These are phyloP conservation scores for Pseudolaguvia tuberculata DNA, from an alignment of 2,113 vertebrate species.

Conservation along the genomic window DNA sequence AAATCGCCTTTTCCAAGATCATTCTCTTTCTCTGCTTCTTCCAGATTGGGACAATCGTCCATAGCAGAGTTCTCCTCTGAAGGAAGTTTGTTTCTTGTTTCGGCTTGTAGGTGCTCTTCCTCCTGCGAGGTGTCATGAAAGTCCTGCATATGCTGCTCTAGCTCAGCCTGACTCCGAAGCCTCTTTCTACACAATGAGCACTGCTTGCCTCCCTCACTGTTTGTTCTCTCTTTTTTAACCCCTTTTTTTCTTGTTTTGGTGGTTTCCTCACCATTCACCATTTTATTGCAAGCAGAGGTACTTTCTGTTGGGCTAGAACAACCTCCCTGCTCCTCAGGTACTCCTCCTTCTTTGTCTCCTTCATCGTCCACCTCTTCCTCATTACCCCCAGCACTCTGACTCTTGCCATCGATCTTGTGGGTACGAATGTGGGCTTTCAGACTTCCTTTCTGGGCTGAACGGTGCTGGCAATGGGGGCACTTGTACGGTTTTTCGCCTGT, in stretches of 20 bases:
- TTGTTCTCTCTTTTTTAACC: slow-evolving; percentile 57
- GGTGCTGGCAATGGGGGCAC: slow-evolving; percentile 94
- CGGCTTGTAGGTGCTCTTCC: slow-evolving; percentile 73
- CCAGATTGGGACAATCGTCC: slow-evolving; percentile 25
- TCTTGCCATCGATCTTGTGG: slow-evolving; percentile 85
- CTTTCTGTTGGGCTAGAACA: slow-evolving; percentile 75
- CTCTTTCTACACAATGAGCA: slow-evolving; percentile 72
- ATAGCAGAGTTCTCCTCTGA: slow-evolving; percentile 64
- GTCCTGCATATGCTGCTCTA: slow-evolving; percentile 73
- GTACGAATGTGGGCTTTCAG: slow-evolving; percentile 92
- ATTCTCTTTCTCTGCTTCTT: slow-evolving; percentile 49
- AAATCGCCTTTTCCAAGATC: slow-evolving; percentile 71
- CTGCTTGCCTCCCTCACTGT: slow-evolving; percentile 29
- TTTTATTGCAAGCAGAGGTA: slow-evolving; percentile 74
- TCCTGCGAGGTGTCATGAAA: slow-evolving; percentile 71
- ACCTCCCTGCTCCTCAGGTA: slow-evolving; percentile 66
- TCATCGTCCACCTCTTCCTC: slow-evolving; percentile 65
- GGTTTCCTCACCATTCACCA: slow-evolving; percentile 65
- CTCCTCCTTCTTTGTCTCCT: slow-evolving; percentile 64
- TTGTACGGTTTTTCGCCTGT: slow-evolving; percentile 95
- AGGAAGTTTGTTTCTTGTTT: slow-evolving; percentile 74
- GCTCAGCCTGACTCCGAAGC: slow-evolving; percentile 71
- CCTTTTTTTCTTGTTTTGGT: slow-evolving; percentile 62
- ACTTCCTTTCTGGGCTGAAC: slow-evolving; percentile 94
- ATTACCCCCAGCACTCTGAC: slow-evolving; percentile 69